Evolutionary conservation across 2,113 vertebrate genomes (phyloP).

Genomic region (Donacobius atricapilla): DNA sequence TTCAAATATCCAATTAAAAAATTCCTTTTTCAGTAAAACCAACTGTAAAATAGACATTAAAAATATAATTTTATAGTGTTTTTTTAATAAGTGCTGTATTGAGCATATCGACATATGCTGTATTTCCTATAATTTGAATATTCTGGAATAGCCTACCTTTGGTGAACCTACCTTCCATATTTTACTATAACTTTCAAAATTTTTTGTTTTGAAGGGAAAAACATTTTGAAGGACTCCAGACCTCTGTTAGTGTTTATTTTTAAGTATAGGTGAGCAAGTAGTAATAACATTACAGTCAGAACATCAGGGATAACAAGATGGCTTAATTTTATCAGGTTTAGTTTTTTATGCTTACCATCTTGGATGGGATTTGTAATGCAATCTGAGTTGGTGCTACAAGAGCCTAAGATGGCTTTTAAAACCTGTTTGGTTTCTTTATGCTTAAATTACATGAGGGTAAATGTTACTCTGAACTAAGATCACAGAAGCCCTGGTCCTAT

Average conservation of each 20-base stretch:
- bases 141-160: neutral
- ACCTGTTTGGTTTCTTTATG: neutral
- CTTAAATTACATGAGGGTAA: neutral
- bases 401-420: neutral
- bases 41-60: neutral
- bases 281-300: neutral
- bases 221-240: neutral
- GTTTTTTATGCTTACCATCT: neutral
- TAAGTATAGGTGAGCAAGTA: neutral
- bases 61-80: neutral
- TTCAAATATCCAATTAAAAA: neutral
- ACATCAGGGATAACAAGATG: neutral
- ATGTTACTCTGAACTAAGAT: neutral
- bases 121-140: neutral
- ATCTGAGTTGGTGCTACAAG: neutral
- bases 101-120: neutral
- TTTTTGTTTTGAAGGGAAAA: neutral
- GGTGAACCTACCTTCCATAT: neutral
- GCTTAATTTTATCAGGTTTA: neutral
- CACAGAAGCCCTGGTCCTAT: neutral
- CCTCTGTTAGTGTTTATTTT: neutral
- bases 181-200: neutral
- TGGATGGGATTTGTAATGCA: neutral
- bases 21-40: neutral
- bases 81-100: neutral